Conservation (phyloP, 2,888 invertebrate genomes). For the Plemyria rubiginata region DNA sequence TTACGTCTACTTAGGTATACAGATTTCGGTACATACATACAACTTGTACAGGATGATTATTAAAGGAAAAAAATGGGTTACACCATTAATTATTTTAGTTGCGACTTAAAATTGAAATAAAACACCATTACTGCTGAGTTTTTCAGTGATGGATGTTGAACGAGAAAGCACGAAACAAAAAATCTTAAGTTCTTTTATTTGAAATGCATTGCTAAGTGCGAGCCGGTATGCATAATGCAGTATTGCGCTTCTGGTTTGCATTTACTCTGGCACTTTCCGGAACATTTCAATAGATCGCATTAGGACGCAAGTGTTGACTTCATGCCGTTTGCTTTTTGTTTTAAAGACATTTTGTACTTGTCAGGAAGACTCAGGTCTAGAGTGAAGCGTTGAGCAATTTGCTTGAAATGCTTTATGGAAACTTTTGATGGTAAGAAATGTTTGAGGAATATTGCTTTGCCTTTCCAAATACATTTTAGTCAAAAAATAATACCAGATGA, state of each 20-base stretch:
- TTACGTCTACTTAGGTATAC: too few species aligned
- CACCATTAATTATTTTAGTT: too few species aligned
- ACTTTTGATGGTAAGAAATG: background rate
- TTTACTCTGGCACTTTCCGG: conserved; percentile 9
- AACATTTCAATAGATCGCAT: conserved; percentile 22
- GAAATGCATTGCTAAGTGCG: conserved; percentile 17
- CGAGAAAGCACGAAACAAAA: background rate
- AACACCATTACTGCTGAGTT: background rate
- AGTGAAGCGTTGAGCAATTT: background rate
- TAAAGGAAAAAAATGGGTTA: too few species aligned
- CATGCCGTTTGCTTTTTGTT: conserved; percentile 17
- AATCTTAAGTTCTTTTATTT: conserved; percentile 11
- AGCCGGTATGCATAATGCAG: conserved; percentile 21
- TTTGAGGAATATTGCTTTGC: too few species aligned
- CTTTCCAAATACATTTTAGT: too few species aligned
- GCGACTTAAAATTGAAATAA: background rate
- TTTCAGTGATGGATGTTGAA: background rate
- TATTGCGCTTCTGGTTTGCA: conserved; percentile 22
- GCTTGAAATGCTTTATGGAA: background rate
- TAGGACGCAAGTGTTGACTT: conserved; percentile 17
- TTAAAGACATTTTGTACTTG: conserved; percentile 16
- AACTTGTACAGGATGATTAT: too few species aligned
- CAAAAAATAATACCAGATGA: too few species aligned
- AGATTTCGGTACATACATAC: too few species aligned
- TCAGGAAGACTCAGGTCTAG: background rate